Base-by-base conservation (phyloP, 2,113 vertebrate species). In the Paramisgurnus dabryanus region DNA sequence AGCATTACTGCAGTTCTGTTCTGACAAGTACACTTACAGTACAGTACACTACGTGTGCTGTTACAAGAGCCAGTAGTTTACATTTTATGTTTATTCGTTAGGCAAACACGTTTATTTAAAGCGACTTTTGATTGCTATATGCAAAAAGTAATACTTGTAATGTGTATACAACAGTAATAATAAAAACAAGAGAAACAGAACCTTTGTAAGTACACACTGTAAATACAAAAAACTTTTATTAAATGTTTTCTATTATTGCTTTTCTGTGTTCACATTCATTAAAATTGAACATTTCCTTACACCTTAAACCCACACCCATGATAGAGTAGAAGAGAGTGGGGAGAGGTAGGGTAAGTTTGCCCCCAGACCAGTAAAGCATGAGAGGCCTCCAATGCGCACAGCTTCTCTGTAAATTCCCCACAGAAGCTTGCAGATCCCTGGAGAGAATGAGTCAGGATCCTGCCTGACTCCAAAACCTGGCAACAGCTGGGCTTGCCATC, bases 401-500 rank as follows among this genome's bases (percentile, higher is more conserved):
- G 85, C 84, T 86, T 80, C 79, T 72, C 83, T 82, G 86, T 88
- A 88, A 90, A 90, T 88, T 90, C 92, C 91, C 91, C 80, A 80
- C 85, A 78, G 92, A 85, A 84, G 87, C 74, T 50, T 82, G 84
- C 85, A 74, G 17, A 61, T 67, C 90, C 89, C 90, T 83, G 81
- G 91, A 90, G 92, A 92, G 87, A 80, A 64, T 47, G 34, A 55
- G 68, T 22, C 73, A 73, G 53, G 43, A 57, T 73, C 65, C 77
- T 85, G 88, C 84, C 82, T 84, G 83, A 85, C 85, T 90, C 75
- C 83, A 83, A 87, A 91, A 92, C 90, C 89, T 89, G 81, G 71
- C 85, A 92, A 93, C 93, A 94, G 89, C 92, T 94, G 93, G 87
- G 85, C 80, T 76, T 75, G 85, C 93, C 93, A 94, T 94, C 92